phyloP scores from a whole-genome alignment of 2,888 invertebrate species.

The Scaptomyza reducta region DNA sequence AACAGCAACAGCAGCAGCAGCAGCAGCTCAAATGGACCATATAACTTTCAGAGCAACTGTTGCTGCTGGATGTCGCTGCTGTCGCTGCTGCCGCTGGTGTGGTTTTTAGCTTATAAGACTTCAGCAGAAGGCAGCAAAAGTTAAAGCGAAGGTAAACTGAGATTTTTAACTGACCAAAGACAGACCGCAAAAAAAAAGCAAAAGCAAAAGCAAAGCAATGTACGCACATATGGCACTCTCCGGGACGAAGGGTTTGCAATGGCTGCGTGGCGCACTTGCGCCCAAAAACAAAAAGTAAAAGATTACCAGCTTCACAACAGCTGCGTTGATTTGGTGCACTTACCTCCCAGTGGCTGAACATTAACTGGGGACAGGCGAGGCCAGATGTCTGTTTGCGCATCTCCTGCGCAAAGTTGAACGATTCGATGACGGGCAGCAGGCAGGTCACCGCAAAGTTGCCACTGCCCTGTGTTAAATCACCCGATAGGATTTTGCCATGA shows the following conservation, averaged over 20 bases:
- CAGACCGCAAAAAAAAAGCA: slow-evolving; percentile 48
- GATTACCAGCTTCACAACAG: slow-evolving; percentile 38
- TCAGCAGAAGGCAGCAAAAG: slow-evolving; percentile 63
- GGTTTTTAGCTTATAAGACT: slow-evolving; percentile 78
- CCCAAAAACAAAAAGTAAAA: slow-evolving; percentile 36
- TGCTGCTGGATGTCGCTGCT: slow-evolving; percentile 37
- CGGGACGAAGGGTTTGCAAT: slow-evolving; percentile 16
- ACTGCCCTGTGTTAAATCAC: slow-evolving; percentile 96
- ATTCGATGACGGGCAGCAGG: slow-evolving; percentile 97
- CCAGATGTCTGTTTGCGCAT: slow-evolving; percentile 98
- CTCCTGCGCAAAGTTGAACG: slow-evolving; percentile 97
- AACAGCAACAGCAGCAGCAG: slow-evolving; percentile 36
- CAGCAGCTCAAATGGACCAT: slow-evolving; percentile 73
- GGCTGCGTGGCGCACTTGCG: slow-evolving; percentile 66
- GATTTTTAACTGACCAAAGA: slow-evolving; percentile 73
- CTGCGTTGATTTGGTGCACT: slow-evolving; percentile 73
- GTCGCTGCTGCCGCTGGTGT: slow-evolving; percentile 51
- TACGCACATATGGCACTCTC: slow-evolving; percentile 47
- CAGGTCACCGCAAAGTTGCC: slow-evolving; percentile 95
- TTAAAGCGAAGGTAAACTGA: slow-evolving; percentile 74
- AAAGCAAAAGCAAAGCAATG: slow-evolving; percentile 16
- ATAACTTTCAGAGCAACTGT: slow-evolving; percentile 76
- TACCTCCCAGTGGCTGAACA: slow-evolving; percentile 99
- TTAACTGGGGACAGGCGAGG: slow-evolving; percentile 96
- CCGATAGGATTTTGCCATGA: slow-evolving; percentile 94